These are phyloP conservation scores for Emydoidea blandingii DNA, from an alignment of 2,797 vertebrate species.

Conservation along the genomic window DNA sequence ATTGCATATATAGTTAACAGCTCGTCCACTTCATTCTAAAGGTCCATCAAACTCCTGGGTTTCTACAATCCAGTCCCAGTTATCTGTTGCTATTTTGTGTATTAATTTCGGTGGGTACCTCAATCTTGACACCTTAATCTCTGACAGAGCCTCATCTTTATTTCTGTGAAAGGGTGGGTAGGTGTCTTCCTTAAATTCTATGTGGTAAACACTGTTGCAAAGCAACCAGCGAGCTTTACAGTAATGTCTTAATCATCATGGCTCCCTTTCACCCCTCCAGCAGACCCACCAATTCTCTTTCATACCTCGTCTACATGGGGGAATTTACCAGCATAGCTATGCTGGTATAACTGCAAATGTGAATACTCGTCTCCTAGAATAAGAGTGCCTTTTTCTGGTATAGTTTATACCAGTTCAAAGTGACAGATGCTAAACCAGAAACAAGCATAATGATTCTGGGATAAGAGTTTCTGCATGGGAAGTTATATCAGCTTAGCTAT, in stretches of 20 bases:
- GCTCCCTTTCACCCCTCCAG: not conserved
- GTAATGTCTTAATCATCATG: not conserved
- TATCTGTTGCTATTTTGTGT: not conserved
- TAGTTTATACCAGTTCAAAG: not conserved
- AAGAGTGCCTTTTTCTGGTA: not conserved
- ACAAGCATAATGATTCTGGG: not conserved
- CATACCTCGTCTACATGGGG: not conserved
- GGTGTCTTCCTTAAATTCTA: not conserved
- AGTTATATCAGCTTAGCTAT: not conserved
- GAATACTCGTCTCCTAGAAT: too few relatives aligned
- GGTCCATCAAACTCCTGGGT: not conserved
- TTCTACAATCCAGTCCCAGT: not conserved
- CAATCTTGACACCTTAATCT: not conserved
- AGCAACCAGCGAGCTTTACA: not conserved
- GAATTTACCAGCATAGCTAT: too few relatives aligned
- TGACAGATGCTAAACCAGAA: not conserved
- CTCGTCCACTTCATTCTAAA: not conserved
- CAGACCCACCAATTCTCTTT: not conserved
- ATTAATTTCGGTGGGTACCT: not conserved
- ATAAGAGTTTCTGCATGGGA: not conserved
- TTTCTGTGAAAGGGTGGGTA: not conserved
- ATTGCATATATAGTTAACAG: not conserved
- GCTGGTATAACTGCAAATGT: not conserved
- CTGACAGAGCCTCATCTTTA: not conserved
- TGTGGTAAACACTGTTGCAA: not conserved